Evolutionary conservation across 2,888 invertebrate genomes (phyloP), one percentile per base, ranked within the genome.

Genomic region (Ichneumon xanthorius): DNA sequence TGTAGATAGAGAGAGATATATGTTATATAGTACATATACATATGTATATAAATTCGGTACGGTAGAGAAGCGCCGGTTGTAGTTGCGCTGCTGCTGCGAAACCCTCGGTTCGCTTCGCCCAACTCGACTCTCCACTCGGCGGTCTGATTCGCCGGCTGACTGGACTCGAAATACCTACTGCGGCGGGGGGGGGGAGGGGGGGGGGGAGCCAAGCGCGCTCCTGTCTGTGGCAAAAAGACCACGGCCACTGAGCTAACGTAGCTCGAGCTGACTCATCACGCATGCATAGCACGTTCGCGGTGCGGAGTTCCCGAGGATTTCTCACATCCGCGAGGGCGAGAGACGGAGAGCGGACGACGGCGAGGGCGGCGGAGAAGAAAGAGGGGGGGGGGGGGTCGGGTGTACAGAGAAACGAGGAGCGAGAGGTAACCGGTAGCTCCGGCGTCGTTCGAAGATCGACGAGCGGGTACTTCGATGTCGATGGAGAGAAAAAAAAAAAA

Each of bases 241-340:
- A 80, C 79, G 75, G 81, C 75, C 80, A 76, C 82, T 80, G 84
- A 83, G 87, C 86, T 82, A 84, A 85, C 85, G 86, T 87, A 82
- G 85, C 86, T 85, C 85, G 75, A 82, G 88, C 88, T 88, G 88
- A 88, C 88, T 88, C 88, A 88, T 88, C 88, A 84, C 73, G 86
- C 85, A 88, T 88, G 87, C 88, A 88, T 84, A 80, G 86, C 88
- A 88, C 87, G 88, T 84, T 83, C 84, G 85, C 82, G 80, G 87
- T 86, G 86, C 86, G 76, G 87, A 83, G 77, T 86, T 87, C 80
- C 76, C 82, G 82, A 75, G 84, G 85, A 88, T 88, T 86, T 88
- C 85, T 80, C 87, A 84, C 86, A 84, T 85, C 80, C 82, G 73
- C 11, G 61, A 81, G 77, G 30, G 50, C 48, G 55, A 16, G 45